Conservation (phyloP, 2,113 vertebrate species). For the Orientallactaga bullata region DNA sequence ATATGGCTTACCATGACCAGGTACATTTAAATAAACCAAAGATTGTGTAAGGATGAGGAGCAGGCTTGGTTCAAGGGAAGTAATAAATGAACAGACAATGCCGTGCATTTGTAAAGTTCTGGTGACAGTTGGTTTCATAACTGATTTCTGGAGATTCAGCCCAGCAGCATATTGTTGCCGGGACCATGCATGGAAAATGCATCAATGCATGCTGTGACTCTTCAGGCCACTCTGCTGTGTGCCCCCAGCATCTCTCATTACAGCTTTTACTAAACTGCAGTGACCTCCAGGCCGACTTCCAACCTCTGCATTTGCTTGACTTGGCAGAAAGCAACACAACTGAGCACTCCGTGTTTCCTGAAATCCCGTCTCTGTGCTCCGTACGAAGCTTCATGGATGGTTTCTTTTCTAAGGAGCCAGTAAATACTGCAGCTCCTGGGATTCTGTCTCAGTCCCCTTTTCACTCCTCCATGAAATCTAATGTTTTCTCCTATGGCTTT, state of each 20-base stretch:
- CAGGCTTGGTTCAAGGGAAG: constrained; percentile 24
- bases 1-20: background rate
- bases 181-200: background rate
- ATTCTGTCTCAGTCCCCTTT: background rate
- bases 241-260: background rate
- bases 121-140: background rate
- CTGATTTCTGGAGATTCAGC: background rate
- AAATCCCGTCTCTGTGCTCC: background rate
- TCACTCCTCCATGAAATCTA: background rate
- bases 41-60: background rate
- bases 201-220: no score
- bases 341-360: constrained; percentile 4
- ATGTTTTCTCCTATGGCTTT: background rate
- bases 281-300: background rate
- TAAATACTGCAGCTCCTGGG: background rate
- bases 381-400: background rate
- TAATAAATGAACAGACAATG: background rate
- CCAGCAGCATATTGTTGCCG: background rate
- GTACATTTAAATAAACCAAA: constrained; percentile 27
- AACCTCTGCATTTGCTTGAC: background rate
- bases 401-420: background rate
- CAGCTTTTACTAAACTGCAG: background rate
- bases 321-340: background rate
- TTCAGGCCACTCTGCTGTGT: no score
- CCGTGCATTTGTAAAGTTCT: constrained; percentile 3